These are phyloP conservation scores for Caenorhabditis elegans DNA, from an alignment of 1,140 invertebrate species.

Conservation along the genomic window WBcel235 BX284606.5:17564501-17565000, in stretches of 20 bases:
- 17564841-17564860: no score
- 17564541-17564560: neutral
- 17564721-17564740: no score
- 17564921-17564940: no score
- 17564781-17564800: no score
- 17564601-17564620: neutral
- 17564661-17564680: neutral
- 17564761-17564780: neutral
- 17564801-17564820: no score
- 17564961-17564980: no score
- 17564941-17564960: no score
- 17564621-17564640: neutral
- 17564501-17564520: neutral
- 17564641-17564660: neutral
- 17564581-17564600: slow-evolving; percentile 17
- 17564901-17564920: no score
- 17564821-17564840: no score
- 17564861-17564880: no score
- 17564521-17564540: neutral
- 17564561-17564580: slow-evolving; percentile 13
- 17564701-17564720: neutral
- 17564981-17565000: no score
- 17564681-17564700: neutral
- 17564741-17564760: neutral
- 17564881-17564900: no score